These are phyloP conservation scores for Drosophila borealis DNA, from an alignment of 2,888 invertebrate species.

Conservation along the genomic window DNA sequence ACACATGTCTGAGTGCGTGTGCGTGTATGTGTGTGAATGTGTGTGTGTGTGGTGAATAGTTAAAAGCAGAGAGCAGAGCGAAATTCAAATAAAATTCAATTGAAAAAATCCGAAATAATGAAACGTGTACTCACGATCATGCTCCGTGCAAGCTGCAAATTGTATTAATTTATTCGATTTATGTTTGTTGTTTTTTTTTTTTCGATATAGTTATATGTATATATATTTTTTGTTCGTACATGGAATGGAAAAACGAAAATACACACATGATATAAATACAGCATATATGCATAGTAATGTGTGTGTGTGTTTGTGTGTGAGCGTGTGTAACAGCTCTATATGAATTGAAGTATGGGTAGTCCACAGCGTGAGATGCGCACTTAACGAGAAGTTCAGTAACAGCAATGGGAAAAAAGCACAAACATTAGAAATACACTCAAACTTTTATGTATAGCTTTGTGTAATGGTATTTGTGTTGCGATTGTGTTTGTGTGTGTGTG, in stretches of 20 bases:
- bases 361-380: constrained; percentile 41
- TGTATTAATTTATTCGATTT: constrained; percentile 62
- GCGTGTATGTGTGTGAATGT: constrained; percentile 6
- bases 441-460: constrained; percentile 26
- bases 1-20: constrained; percentile 26
- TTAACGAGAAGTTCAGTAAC: constrained; percentile 37
- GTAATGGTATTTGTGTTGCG: neutral
- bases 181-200: constrained; percentile 42
- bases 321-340: constrained; percentile 24
- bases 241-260: constrained; percentile 73
- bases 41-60: constrained; percentile 42
- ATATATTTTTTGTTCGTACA: constrained; percentile 59
- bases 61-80: constrained; percentile 41
- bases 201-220: constrained; percentile 25
- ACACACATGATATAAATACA: constrained; percentile 75
- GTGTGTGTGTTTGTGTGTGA: neutral
- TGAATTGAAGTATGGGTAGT: constrained; percentile 29
- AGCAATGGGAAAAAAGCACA: constrained; percentile 56
- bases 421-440: constrained; percentile 55
- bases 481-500: constrained; percentile 18
- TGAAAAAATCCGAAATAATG: constrained; percentile 67
- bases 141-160: constrained; percentile 93
- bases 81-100: constrained; percentile 60
- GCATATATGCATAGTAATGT: constrained; percentile 54
- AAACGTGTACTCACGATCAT: constrained; percentile 92